Evolutionary conservation across 2,797 vertebrate species (phyloP).

Genomic region (Cynodonichthys magdalenae): DNA sequence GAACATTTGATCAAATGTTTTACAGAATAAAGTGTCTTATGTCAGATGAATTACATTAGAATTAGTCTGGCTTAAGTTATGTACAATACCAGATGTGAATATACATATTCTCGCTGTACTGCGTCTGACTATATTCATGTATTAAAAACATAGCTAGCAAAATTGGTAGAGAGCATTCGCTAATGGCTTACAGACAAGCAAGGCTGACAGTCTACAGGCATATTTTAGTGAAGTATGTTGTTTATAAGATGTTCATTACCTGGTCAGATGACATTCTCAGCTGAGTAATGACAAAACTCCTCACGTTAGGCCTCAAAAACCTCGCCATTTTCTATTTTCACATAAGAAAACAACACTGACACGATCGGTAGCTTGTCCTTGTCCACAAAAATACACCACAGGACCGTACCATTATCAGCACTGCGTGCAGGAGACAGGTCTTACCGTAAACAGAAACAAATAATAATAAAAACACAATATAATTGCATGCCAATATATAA

Average conservation of each 20-base stretch:
- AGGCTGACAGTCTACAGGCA: not conserved
- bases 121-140: not conserved
- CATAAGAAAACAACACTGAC: slow-evolving; percentile 11
- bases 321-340: slow-evolving; percentile 66
- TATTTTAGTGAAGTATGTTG: not conserved
- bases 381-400: slow-evolving; percentile 42
- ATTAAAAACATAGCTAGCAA: not conserved
- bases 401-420: slow-evolving; percentile 65
- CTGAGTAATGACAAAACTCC: slow-evolving; percentile 70
- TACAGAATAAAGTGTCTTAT: not conserved
- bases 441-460: not conserved
- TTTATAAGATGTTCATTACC: slow-evolving; percentile 48
- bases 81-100: not conserved
- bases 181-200: not conserved
- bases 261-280: slow-evolving; percentile 78
- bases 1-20: not conserved
- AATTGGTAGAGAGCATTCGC: not conserved
- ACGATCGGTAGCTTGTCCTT: slow-evolving; percentile 47
- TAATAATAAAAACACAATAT: not conserved
- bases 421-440: slow-evolving; percentile 12
- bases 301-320: slow-evolving; percentile 68
- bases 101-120: not conserved
- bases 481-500: not conserved
- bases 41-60: not conserved
- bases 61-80: not conserved